Evolutionary conservation across 1,140 invertebrate species (phyloP).

Genomic region (Zaprionus capensis): DNA sequence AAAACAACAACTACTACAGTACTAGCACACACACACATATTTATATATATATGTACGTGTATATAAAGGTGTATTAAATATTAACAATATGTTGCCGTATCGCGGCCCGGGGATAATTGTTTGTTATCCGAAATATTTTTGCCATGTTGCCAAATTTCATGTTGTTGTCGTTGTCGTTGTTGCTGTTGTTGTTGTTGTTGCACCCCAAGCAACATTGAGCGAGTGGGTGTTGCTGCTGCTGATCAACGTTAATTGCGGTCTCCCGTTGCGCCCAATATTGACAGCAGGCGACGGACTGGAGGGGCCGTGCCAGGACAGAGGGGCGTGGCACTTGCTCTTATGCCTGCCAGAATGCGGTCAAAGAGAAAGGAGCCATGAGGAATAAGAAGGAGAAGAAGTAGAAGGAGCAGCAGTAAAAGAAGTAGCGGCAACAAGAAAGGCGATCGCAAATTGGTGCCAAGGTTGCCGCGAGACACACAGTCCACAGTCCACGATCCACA

Average conservation of each 20-base stretch:
- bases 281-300: slow-evolving; percentile 18
- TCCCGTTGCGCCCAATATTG: background rate
- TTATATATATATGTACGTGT: background rate
- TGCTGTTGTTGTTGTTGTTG: slow-evolving; percentile 17
- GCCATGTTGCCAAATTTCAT: slow-evolving; percentile 30
- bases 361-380: slow-evolving; percentile 10
- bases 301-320: background rate
- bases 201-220: slow-evolving; percentile 9
- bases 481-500: background rate
- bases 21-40: background rate
- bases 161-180: slow-evolving; percentile 3
- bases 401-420: background rate
- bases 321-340: slow-evolving; percentile 9
- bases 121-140: slow-evolving; percentile 65
- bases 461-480: slow-evolving; percentile 60
- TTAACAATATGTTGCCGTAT: slow-evolving; percentile 29
- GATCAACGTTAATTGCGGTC: slow-evolving; percentile 37
- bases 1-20: slow-evolving; percentile 19
- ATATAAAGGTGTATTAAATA: background rate
- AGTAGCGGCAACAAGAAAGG: background rate
- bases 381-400: background rate
- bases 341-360: slow-evolving; percentile 19
- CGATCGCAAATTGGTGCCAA: slow-evolving; percentile 62
- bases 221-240: slow-evolving; percentile 15
- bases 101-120: slow-evolving; percentile 62